These are phyloP conservation scores for Progne subis DNA, from an alignment of 2,113 vertebrate genomes.

Conservation along the genomic window DNA sequence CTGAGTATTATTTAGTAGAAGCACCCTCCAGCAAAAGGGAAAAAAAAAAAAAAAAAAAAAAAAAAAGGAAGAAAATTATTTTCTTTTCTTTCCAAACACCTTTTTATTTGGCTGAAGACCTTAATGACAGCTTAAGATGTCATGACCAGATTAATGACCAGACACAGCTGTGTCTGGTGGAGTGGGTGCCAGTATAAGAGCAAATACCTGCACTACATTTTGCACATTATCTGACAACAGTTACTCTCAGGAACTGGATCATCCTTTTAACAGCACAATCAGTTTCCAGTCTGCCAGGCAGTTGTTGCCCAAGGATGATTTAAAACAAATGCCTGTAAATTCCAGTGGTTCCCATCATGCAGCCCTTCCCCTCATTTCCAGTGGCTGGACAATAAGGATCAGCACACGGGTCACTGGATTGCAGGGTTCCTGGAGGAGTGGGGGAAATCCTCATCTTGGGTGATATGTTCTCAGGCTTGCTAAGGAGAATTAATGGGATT, in stretches of 20 bases:
- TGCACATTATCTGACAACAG: background rate
- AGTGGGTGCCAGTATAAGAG: background rate
- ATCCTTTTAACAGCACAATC: background rate
- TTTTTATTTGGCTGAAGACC: background rate
- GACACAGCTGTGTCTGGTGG: background rate
- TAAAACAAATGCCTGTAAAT: background rate
- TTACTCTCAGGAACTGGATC: background rate
- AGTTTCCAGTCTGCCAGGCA: background rate
- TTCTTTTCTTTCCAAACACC: background rate
- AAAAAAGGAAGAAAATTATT: accelerated
- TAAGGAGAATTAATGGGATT: background rate
- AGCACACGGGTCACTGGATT: accelerated
- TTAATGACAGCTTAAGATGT: background rate
- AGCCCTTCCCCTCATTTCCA: background rate
- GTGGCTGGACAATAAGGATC: background rate
- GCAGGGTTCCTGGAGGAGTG: accelerated
- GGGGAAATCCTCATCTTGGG: background rate
- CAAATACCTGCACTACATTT: background rate
- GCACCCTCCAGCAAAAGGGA: background rate
- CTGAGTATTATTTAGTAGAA: background rate
- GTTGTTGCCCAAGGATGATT: background rate
- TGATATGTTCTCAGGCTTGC: background rate
- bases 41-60: background rate
- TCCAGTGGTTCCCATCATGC: background rate
- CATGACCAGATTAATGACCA: no score